phyloP scores from a whole-genome alignment of 2,888 invertebrate genomes.

The Watsonalla cultraria region DNA sequence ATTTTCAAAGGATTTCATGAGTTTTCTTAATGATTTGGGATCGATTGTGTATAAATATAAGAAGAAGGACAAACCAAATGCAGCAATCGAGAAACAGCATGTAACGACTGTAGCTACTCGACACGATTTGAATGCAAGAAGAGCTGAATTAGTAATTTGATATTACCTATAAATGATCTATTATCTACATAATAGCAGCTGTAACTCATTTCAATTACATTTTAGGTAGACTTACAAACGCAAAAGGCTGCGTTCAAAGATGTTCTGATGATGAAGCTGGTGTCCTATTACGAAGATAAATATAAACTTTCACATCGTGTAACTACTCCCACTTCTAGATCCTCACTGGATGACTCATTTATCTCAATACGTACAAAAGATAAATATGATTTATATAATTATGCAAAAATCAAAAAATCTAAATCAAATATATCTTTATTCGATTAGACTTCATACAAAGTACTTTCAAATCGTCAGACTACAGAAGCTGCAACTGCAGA shows the following conservation, averaged over 20 bases:
- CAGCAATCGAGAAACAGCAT: constrained; percentile 1
- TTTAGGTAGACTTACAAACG: neutral
- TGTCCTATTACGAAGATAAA: constrained; percentile 58
- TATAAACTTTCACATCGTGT: constrained; percentile 36
- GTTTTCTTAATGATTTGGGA: constrained; percentile 37
- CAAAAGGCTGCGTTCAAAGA: constrained; percentile 38
- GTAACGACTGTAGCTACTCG: constrained; percentile 11
- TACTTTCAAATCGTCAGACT: no score
- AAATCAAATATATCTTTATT: no score
- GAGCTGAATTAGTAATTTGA: constrained; percentile 27
- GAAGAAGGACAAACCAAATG: constrained; percentile 10
- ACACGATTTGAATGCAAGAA: constrained; percentile 8
- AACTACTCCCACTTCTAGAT: constrained; percentile 16
- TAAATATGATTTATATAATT: neutral
- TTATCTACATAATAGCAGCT: neutral
- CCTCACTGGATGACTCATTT: constrained; percentile 4
- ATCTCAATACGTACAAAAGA: neutral
- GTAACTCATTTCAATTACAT: neutral
- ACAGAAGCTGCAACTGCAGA: no score
- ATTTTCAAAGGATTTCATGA: constrained; percentile 34
- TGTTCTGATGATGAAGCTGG: constrained; percentile 55
- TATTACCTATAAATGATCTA: neutral
- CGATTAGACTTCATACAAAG: no score
- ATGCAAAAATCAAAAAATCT: no score
- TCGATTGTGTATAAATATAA: constrained; percentile 34